Evolutionary conservation across 2,797 vertebrate species (phyloP).

Genomic region (Gobionotothen gibberifrons): DNA sequence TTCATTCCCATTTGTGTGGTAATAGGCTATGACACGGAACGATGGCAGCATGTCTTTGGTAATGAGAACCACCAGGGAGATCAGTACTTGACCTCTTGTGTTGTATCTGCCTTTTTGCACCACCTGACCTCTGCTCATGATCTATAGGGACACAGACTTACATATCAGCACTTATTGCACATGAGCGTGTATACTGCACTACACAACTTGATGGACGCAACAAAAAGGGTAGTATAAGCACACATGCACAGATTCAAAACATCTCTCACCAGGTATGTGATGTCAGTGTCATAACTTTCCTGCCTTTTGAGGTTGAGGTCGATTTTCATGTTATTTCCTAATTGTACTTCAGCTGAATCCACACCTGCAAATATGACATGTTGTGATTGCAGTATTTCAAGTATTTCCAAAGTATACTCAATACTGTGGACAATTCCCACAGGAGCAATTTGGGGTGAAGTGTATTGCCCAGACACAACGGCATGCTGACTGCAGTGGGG

Average conservation of each 20-base stretch:
- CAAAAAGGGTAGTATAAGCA: background rate
- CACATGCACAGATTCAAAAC: background rate
- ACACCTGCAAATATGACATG: slow-evolving; percentile 50
- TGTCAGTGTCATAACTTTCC: slow-evolving; percentile 25
- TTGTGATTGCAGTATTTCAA: background rate
- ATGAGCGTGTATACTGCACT: background rate
- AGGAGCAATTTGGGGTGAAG: too few species aligned
- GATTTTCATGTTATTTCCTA: slow-evolving; percentile 76
- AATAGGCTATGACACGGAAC: too few species aligned
- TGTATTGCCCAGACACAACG: too few species aligned
- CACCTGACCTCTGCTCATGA: slow-evolving; percentile 87
- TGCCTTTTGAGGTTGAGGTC: slow-evolving; percentile 76
- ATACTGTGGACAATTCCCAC: too few species aligned
- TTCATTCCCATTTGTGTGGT: too few species aligned
- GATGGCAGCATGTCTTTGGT: too few species aligned
- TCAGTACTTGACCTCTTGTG: slow-evolving; percentile 73
- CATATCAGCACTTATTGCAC: background rate
- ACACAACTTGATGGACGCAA: rapidly evolving
- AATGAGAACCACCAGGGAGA: too few species aligned
- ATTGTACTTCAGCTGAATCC: slow-evolving; percentile 59
- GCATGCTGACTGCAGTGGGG: too few species aligned
- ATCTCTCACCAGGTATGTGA: slow-evolving; percentile 88
- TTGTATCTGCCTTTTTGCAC: slow-evolving; percentile 57
- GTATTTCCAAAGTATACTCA: too few species aligned
- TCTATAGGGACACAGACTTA: slow-evolving; percentile 66